Evolutionary conservation across 2,888 invertebrate species (phyloP), one percentile per base, ranked within the genome.

Genomic region (Cyrtodaria siliqua): DNA sequence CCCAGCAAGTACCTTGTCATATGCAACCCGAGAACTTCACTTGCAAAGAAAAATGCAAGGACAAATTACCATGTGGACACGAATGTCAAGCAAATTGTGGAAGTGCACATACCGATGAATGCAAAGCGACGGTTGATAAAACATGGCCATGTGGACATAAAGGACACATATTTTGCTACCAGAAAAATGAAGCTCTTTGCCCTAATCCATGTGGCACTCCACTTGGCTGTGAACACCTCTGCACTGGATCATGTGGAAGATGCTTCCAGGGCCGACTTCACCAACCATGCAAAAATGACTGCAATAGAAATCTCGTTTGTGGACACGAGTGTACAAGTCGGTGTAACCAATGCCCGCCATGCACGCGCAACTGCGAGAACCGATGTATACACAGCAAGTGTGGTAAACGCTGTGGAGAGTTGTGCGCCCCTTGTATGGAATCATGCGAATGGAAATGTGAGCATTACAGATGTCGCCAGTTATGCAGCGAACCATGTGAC

Each of bases 181-280:
- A 79, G 20, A 59, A 38, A n/a, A 70, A 76, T 2, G 42, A 47
- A 1, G 73, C 63, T 14, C 20, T 66, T 18, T 88, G 80, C 33
- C 42, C 68, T 24, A 42, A 52, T n/a, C 42, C 55, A 14, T 88
- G 88, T 50, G 18, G 42, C 2, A 57, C 62, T 29, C 26, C 55
- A 6, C 77, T 91, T 14, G 68, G 71, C 0, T 91, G 91, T 84
- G 87, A 76, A 4, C 89, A 91, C 70, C 91, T 70, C 2, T 91
- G 91, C 74, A 60, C 24, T 12, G 93, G 93, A 18, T 89, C 86
- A 2, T 94, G 94, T 82, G 90, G 94, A 2, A 79, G 89, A 53
- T 96, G 96, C 91, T 90, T 84, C 42, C 95, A 95, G 88, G 95
- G 95, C 40, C 94, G 95, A 16, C 91, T 96, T 66, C 96, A 96